Evolutionary conservation across 2,113 vertebrate genomes (phyloP).

Genomic region (Amia ocellicauda): DNA sequence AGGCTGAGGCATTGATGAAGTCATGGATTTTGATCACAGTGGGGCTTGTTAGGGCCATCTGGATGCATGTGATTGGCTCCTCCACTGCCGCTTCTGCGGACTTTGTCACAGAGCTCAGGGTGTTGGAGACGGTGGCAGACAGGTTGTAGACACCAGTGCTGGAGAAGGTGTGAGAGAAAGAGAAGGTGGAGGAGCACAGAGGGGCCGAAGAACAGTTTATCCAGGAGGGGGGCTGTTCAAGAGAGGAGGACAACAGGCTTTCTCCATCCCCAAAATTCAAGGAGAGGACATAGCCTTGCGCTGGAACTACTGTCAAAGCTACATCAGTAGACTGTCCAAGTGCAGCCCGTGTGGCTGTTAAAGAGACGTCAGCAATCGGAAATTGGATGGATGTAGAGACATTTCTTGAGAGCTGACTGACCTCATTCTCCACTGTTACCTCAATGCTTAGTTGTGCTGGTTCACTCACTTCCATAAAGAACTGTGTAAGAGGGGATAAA

Average conservation of each 20-base stretch:
- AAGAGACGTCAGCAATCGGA: not conserved
- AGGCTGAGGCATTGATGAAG: not conserved
- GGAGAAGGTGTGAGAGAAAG: conserved; percentile 14
- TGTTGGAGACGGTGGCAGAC: not conserved
- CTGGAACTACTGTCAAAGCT: not conserved
- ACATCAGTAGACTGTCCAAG: not conserved
- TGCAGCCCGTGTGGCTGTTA: not conserved
- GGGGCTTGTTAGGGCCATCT: conserved; percentile 3
- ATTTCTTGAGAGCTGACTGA: not conserved
- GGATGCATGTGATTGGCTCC: not conserved
- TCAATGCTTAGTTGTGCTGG: conserved; percentile 16
- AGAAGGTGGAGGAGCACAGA: not conserved
- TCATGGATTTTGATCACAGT: not conserved
- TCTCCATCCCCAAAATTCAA: not conserved
- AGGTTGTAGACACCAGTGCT: not conserved
- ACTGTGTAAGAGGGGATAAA: conserved; percentile 6
- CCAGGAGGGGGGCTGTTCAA: not conserved
- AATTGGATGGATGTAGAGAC: not conserved
- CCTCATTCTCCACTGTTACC: conserved; percentile 25
- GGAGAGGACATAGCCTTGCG: not conserved
- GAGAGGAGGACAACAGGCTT: not conserved
- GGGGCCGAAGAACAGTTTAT: not conserved
- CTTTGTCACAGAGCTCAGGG: not conserved
- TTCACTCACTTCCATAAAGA: conserved; percentile 21
- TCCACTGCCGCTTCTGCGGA: not conserved